Percentiles rank a stretch among this genome's conserved stretches.
These are phyloP conservation scores for Brotula barbata DNA, from an alignment of 2,797 vertebrate genomes.

Conservation along the genomic window DNA sequence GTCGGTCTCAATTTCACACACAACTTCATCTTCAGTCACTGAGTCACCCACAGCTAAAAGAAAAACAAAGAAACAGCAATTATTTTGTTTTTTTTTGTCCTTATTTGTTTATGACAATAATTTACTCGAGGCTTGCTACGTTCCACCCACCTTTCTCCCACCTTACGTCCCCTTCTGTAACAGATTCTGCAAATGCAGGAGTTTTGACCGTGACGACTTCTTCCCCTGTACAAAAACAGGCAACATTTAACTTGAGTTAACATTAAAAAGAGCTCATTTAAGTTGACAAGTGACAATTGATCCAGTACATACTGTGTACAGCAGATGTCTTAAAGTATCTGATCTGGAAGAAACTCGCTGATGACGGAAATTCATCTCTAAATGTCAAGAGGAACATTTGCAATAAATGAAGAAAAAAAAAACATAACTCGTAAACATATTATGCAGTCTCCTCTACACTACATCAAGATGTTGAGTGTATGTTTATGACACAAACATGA, in stretches of 20 bases:
- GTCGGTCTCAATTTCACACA: slow-evolving; percentile 98
- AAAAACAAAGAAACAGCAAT: slow-evolving; percentile 6
- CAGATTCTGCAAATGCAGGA: slow-evolving; percentile 94
- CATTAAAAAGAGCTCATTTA: not conserved
- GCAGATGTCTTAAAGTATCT: slow-evolving; percentile 85
- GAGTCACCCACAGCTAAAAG: slow-evolving; percentile 90
- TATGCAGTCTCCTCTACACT: not conserved
- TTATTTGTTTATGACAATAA: not conserved
- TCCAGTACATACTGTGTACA: slow-evolving; percentile 46
- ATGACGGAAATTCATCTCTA: slow-evolving; percentile 73
- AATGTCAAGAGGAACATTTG: slow-evolving; percentile 9
- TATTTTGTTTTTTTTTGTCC: not conserved
- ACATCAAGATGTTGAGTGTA: not conserved
- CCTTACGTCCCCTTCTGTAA: slow-evolving; percentile 97
- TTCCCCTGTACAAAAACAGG: slow-evolving; percentile 77
- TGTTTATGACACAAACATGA: not conserved
- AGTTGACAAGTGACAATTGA: not conserved
- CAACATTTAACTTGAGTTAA: not conserved
- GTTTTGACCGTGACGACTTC: slow-evolving; percentile 91
- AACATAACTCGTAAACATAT: not conserved
- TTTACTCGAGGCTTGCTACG: not conserved
- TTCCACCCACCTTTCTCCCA: slow-evolving; percentile 91
- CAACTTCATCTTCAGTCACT: slow-evolving; percentile 93
- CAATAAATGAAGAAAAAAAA: not conserved
- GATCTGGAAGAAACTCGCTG: slow-evolving; percentile 71